phyloP scores from a whole-genome alignment of 2,888 invertebrate species.

The Drosophila sordidapex region DNA sequence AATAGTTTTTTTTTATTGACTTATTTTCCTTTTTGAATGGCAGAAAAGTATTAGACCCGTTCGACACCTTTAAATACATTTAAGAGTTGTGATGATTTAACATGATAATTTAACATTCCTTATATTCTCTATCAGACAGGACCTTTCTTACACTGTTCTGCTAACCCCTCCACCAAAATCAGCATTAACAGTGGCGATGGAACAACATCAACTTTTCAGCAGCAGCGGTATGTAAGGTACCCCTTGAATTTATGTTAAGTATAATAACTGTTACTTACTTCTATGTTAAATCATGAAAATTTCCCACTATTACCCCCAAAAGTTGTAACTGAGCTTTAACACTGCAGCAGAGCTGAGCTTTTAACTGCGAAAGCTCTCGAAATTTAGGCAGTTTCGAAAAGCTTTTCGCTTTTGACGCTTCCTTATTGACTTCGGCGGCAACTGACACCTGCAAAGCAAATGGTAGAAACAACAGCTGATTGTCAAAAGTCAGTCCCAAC shows the following conservation, averaged over 20 bases:
- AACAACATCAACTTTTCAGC: not conserved
- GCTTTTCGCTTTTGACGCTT: conserved; percentile 44
- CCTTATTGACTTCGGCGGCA: conserved; percentile 49
- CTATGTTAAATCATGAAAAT: conserved; percentile 24
- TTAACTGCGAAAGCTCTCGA: conserved; percentile 22
- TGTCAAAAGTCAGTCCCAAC: conserved; percentile 56
- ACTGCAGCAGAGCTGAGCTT: conserved; percentile 8
- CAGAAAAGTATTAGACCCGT: not conserved
- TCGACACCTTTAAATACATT: not conserved
- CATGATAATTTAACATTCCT: not conserved
- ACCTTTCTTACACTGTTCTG: conserved; percentile 15
- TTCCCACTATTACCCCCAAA: conserved; percentile 59
- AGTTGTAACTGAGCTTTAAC: conserved; percentile 11
- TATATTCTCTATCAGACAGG: not conserved
- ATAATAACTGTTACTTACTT: not conserved
- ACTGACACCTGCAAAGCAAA: conserved; percentile 42
- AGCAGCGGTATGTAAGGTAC: conserved; percentile 16
- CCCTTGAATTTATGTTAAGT: conserved; percentile 16
- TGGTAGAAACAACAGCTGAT: conserved; percentile 56
- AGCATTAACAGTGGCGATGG: not conserved
- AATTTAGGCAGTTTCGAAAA: conserved; percentile 12
- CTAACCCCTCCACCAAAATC: not conserved
- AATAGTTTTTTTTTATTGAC: not conserved
- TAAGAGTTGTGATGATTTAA: not conserved
- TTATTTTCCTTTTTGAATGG: not conserved